phyloP scores from a whole-genome alignment of 2,888 invertebrate genomes.

The Dryadula phaetusa region DNA sequence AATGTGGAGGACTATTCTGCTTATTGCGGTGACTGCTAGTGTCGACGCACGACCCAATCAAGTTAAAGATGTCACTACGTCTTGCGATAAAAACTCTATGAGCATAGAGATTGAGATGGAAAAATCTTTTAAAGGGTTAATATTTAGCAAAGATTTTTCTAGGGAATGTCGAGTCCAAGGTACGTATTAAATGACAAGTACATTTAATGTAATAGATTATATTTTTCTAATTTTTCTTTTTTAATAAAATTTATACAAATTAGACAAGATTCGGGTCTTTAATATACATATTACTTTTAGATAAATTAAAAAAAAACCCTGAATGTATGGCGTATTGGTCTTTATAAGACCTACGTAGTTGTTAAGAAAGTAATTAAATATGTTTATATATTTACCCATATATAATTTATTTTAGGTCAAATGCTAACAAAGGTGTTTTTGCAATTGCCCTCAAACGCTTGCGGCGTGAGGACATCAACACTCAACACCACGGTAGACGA shows the following conservation, averaged over 20 bases:
- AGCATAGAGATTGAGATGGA: conserved; percentile 86
- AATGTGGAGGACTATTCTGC: conserved; percentile 70
- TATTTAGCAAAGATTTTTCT: conserved; percentile 91
- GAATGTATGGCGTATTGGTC: too few species aligned
- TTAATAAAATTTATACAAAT: too few species aligned
- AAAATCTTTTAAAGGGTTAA: conserved; percentile 87
- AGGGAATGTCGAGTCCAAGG: conserved; percentile 88
- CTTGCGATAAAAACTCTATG: conserved; percentile 86
- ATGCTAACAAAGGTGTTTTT: conserved; percentile 74
- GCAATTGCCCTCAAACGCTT: conserved; percentile 85
- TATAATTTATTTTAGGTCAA: conserved; percentile 64
- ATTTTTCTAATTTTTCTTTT: too few species aligned
- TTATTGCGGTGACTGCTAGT: conserved; percentile 55
- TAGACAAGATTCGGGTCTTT: too few species aligned
- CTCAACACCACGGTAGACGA: conserved; percentile 68
- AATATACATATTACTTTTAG: too few species aligned
- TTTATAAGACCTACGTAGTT: too few species aligned
- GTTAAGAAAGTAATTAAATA: too few species aligned
- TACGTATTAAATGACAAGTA: conserved; percentile 38
- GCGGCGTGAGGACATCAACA: conserved; percentile 87
- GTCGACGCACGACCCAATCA: conserved; percentile 74
- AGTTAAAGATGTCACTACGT: conserved; percentile 84
- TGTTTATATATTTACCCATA: too few species aligned
- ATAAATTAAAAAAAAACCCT: too few species aligned
- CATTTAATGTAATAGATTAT: neutral